phyloP scores from a whole-genome alignment of 2,888 invertebrate genomes.

The Archips xylosteana region DNA sequence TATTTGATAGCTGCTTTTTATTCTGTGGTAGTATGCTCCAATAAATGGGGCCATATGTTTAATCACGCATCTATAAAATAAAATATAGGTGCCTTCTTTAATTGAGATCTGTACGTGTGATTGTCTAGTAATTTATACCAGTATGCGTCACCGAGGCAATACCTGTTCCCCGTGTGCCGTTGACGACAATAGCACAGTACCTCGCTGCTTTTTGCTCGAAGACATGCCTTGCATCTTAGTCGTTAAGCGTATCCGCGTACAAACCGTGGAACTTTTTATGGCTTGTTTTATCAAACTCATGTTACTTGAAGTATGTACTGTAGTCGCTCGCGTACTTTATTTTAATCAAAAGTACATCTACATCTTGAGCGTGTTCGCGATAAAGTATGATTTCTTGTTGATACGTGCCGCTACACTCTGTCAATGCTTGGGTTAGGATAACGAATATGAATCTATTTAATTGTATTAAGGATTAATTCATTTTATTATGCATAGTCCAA shows the following conservation, averaged over 20 bases:
- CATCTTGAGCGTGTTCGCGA: too few relatives aligned
- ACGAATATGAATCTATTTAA: too few relatives aligned
- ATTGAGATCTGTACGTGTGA: not conserved
- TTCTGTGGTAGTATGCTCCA: too few relatives aligned
- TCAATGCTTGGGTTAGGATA: too few relatives aligned
- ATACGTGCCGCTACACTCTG: too few relatives aligned
- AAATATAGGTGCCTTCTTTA: not conserved
- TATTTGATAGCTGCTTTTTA: too few relatives aligned
- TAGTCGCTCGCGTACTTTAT: too few relatives aligned
- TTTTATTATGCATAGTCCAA: too few relatives aligned
- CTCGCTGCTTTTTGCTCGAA: not conserved
- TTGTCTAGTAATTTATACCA: not conserved
- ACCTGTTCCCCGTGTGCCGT: constrained; percentile 29
- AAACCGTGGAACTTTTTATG: not conserved
- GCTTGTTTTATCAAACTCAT: not conserved
- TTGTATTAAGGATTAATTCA: too few relatives aligned
- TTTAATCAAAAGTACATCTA: too few relatives aligned
- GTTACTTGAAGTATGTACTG: not conserved
- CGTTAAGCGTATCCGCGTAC: not conserved
- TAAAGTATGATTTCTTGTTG: too few relatives aligned
- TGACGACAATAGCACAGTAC: constrained; percentile 17
- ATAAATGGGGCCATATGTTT: too few relatives aligned
- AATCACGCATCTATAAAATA: constrained; percentile 4
- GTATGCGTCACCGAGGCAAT: constrained; percentile 23
- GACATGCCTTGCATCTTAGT: not conserved